Conservation (phyloP, 2,797 vertebrate genomes). For the Malurus leucopterus region DNA sequence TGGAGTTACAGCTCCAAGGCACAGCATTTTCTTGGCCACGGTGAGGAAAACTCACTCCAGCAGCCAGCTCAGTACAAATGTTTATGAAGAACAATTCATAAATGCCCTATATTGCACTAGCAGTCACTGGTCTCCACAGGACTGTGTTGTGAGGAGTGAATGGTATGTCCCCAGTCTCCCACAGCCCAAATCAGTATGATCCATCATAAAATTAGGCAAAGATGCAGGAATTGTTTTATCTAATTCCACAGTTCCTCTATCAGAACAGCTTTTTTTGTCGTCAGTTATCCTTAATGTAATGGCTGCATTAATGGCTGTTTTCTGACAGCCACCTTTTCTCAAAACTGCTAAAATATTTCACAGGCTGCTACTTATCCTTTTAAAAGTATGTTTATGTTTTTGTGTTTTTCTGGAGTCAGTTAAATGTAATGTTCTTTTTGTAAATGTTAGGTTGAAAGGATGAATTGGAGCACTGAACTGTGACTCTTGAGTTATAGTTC, state of each 20-base stretch:
- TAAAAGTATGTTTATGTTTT: neutral
- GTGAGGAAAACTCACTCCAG: neutral
- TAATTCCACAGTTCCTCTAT: neutral
- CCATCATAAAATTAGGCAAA: neutral
- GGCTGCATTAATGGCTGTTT: neutral
- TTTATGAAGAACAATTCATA: fast-evolving
- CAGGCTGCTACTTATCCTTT: neutral
- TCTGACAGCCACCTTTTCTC: neutral
- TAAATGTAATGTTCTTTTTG: neutral
- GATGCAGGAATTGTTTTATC: neutral
- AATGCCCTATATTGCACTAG: fast-evolving
- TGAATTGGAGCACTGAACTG: neutral
- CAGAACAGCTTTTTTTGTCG: neutral
- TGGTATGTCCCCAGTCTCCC: neutral
- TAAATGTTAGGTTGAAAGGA: neutral
- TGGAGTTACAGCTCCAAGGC: neutral
- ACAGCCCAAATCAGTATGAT: neutral
- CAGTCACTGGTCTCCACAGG: neutral
- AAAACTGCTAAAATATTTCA: neutral
- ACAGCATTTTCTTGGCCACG: neutral
- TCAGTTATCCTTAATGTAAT: neutral
- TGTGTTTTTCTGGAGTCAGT: neutral
- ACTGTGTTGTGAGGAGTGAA: neutral
- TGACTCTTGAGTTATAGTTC: neutral
- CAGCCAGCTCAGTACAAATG: fast-evolving